Percentiles rank a stretch among this genome's conserved stretches.
phyloP scores from a whole-genome alignment of 2,797 vertebrate genomes.

The Oreochromis grahami region DNA sequence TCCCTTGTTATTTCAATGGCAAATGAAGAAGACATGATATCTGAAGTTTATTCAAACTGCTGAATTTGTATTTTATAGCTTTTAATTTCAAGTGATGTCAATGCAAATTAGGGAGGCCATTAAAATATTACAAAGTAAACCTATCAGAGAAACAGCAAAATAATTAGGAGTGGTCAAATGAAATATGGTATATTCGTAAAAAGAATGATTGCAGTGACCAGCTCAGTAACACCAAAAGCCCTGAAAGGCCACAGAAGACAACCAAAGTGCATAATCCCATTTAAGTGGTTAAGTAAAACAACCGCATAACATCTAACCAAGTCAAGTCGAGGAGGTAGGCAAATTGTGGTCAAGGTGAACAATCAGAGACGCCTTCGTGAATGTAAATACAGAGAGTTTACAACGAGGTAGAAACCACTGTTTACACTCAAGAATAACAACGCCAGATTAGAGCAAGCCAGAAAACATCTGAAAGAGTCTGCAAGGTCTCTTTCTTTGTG shows the following conservation, averaged over 20 bases:
- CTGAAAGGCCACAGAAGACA: accelerated
- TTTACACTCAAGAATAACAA: not conserved
- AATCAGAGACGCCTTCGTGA: not conserved
- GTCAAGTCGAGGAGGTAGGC: not conserved
- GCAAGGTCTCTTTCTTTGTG: not conserved
- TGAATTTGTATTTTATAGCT: not conserved
- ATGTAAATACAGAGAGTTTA: not conserved
- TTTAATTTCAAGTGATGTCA: not conserved
- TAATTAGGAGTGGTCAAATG: not conserved
- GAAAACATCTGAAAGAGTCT: not conserved
- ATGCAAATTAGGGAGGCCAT: not conserved
- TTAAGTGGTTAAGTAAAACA: not conserved
- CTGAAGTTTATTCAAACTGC: not conserved
- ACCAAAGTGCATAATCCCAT: not conserved
- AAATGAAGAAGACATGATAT: not conserved
- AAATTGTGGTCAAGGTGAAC: not conserved
- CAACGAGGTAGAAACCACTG: not conserved
- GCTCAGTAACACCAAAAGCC: not conserved
- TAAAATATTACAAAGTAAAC: not conserved
- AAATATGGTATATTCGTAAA: not conserved
- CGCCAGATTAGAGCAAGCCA: not conserved
- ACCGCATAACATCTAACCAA: not conserved
- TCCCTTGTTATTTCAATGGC: not conserved
- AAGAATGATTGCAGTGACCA: not conserved
- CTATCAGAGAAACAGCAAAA: not conserved